Percentiles rank a stretch among this genome's conserved stretches.
Conservation (phyloP, 2,888 invertebrate genomes). For the Dione vanillae region DNA sequence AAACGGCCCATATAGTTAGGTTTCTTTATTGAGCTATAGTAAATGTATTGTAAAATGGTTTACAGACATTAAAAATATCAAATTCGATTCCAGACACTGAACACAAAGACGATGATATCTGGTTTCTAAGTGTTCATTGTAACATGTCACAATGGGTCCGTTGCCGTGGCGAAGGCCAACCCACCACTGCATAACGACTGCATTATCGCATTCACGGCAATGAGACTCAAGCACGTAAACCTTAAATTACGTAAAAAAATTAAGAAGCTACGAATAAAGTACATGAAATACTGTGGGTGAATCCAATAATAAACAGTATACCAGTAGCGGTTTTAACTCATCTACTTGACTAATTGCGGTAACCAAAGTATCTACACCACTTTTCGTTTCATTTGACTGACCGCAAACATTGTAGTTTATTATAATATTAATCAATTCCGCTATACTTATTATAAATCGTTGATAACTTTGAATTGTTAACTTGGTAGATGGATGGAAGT, state of each 20-base stretch:
- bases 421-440: conserved; percentile 16
- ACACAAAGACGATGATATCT: conserved; percentile 74
- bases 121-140: conserved; percentile 80
- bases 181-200: conserved; percentile 74
- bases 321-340: conserved; percentile 25
- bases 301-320: conserved; percentile 5
- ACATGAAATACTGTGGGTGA: background rate
- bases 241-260: background rate
- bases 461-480: conserved; percentile 29
- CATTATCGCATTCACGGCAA: conserved; percentile 62
- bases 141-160: conserved; percentile 71
- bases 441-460: conserved; percentile 18
- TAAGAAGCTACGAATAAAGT: background rate
- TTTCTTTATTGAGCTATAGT: conserved; percentile 1
- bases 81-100: conserved; percentile 58
- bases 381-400: conserved; percentile 48
- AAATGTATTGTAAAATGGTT: conserved; percentile 1
- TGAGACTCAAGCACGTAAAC: conserved; percentile 53
- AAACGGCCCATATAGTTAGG: background rate
- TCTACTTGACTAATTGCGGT: conserved; percentile 40
- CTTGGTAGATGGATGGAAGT: conserved; percentile 22
- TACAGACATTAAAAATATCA: conserved; percentile 56
- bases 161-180: conserved; percentile 79
- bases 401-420: conserved; percentile 43
- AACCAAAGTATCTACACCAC: conserved; percentile 40